phyloP scores from a whole-genome alignment of 2,113 vertebrate species.

The Taurulus bubalis region DNA sequence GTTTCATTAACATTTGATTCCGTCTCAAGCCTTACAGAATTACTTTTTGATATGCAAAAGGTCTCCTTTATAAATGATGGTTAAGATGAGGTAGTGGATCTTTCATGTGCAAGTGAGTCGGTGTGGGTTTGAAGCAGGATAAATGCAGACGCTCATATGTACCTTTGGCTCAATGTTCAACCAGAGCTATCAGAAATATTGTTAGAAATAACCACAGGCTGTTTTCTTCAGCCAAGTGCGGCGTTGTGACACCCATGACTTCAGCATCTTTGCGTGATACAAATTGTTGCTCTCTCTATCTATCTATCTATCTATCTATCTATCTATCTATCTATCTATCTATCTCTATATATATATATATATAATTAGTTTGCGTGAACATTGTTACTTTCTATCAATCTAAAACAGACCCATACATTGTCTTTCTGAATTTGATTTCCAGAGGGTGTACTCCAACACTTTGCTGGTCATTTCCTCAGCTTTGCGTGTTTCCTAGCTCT shows the following conservation, averaged over 20 bases:
- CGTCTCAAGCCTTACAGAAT: neutral
- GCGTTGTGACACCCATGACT: neutral
- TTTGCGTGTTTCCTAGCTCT: constrained; percentile 15
- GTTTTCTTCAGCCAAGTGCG: neutral
- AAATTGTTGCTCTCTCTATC: neutral
- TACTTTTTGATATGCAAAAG: neutral
- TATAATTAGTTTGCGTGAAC: neutral
- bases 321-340: neutral
- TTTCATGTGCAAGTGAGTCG: neutral
- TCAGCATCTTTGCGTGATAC: neutral
- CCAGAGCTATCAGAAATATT: neutral
- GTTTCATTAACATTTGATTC: neutral
- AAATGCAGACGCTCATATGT: neutral
- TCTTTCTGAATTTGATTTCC: neutral
- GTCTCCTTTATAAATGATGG: neutral
- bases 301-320: too few relatives aligned
- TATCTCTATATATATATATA: too few relatives aligned
- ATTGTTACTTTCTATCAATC: neutral
- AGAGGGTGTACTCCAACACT: neutral
- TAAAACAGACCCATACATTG: neutral
- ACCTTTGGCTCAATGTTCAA: neutral
- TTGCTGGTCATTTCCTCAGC: neutral
- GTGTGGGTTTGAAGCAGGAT: neutral
- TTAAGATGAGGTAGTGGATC: too few relatives aligned
- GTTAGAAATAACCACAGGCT: neutral